A percentile compares a stretch with the other conserved stretches of the same genome.
phyloP scores from a whole-genome alignment of 1,140 invertebrate genomes.

The Araneus ventricosus region DNA sequence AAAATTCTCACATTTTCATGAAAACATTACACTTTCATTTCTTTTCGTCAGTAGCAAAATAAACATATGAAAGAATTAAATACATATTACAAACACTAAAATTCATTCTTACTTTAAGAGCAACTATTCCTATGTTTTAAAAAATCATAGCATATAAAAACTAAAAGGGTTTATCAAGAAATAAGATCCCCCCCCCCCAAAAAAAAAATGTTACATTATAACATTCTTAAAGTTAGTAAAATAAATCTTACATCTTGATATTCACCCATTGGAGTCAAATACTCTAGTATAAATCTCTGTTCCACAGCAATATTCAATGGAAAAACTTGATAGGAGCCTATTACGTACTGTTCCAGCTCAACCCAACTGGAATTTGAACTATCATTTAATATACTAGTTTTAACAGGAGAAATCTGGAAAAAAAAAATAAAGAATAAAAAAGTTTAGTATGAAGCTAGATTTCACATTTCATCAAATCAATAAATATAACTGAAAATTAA shows the following conservation, averaged over 20 bases:
- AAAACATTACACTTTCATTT: too few species aligned
- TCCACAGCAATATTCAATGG: slow-evolving; percentile 92
- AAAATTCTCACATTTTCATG: too few species aligned
- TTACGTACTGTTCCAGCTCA: slow-evolving; percentile 92
- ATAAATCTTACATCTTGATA: slow-evolving; percentile 91
- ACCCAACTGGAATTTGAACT: slow-evolving; percentile 91
- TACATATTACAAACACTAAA: too few species aligned
- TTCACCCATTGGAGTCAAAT: slow-evolving; percentile 96
- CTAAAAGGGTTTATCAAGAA: too few species aligned
- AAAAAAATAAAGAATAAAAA: background rate
- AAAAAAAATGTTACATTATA: too few species aligned
- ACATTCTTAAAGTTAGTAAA: background rate
- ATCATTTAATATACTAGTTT: slow-evolving; percentile 70
- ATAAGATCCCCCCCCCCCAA: too few species aligned
- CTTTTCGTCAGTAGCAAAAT: too few species aligned
- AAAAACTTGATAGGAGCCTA: slow-evolving; percentile 91
- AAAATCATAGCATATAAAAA: too few species aligned
- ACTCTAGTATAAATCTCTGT: slow-evolving; percentile 94
- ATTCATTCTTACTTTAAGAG: too few species aligned
- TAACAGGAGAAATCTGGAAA: slow-evolving; percentile 49
- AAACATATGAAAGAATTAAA: too few species aligned
- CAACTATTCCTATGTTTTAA: too few species aligned
- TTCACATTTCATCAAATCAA: too few species aligned
- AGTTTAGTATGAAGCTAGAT: background rate
- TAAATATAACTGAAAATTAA: background rate